A percentile compares a stretch with the other conserved stretches of the same genome.
Evolutionary conservation across 1,140 invertebrate species (phyloP).

Genomic region (Lucilia sericata): DNA sequence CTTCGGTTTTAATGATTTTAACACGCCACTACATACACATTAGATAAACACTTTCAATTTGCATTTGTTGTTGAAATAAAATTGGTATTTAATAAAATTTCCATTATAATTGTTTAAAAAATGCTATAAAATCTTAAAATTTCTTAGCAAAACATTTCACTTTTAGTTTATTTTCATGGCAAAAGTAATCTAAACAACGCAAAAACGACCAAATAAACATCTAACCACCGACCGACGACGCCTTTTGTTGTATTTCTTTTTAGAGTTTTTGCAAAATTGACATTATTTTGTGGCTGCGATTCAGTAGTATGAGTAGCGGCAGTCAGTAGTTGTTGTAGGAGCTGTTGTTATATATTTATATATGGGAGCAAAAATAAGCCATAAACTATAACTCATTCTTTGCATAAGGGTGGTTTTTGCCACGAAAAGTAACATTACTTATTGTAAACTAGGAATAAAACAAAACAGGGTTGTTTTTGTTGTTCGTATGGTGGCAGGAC

Average conservation of each 20-base stretch:
- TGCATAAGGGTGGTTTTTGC: conserved; percentile 11
- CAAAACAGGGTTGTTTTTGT: conserved; percentile 23
- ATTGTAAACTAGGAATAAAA: neutral
- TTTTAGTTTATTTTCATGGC: neutral
- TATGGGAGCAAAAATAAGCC: neutral
- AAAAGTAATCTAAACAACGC: neutral
- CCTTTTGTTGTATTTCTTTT: conserved; percentile 17
- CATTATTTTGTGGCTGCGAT: neutral
- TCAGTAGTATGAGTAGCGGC: neutral
- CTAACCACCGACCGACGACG: neutral
- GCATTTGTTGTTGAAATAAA: neutral
- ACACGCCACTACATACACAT: neutral
- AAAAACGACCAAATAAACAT: neutral
- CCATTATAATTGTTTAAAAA: neutral
- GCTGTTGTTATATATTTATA: neutral
- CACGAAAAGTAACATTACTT: neutral
- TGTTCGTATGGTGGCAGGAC: neutral
- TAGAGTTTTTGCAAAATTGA: neutral
- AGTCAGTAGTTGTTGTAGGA: neutral
- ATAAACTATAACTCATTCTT: conserved; percentile 4
- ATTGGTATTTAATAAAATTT: neutral
- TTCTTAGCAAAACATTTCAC: neutral
- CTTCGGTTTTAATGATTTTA: neutral
- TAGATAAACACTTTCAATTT: neutral
- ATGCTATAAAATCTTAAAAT: neutral